Base-by-base conservation (phyloP, 2,797 vertebrate genomes). In the Orestias chungarensis region DNA sequence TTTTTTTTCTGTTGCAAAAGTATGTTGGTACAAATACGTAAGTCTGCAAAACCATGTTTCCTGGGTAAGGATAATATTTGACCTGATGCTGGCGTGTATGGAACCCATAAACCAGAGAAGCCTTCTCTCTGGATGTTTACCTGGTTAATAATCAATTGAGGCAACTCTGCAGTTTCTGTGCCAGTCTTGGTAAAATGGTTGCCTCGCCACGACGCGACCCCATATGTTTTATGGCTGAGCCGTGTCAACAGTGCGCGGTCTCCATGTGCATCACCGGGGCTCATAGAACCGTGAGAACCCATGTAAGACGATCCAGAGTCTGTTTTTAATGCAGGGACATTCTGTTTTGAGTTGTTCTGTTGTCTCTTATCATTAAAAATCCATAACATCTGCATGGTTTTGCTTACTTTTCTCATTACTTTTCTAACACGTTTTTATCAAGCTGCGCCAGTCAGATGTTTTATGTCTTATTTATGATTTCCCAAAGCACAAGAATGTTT, bases 171-270 rank as follows among this genome's bases (percentile, higher is more conserved):
- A 75, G 43, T 71, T 69, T 82, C 71, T 82, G 68, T 80, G 78
- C 83, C 90, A 80, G 79, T 87, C 78, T 49, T 50, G 31, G 20
- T 69, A 84, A 86, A 88, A 90, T 76, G 73, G 73, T 82, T 83
- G 25, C 17, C 33, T 59, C 54, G 55, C 72, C 74, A 59, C 70
- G 70, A 74, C 17, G 46, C 2, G 5, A 33, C 74, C 77, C 17
- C 42, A 66, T 84, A 91, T 93, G 79, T 88, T 90, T 94, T 88
- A 91, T 92, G 84, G 80, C 93, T 89, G 88, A 89, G 78, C 66
- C 68, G 57, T 73, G 82, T 89, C 78, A 68, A 64, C 83, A 71
- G 68, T 20, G 44, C 76, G 89, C 76, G 61, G 54, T 65, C 72
- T 80, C 82, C 75, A 50, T 89, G 87, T 86, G 80, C 77, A 83